These are phyloP conservation scores for zebrafish (Danio rerio) DNA, from an alignment of 2,113 vertebrate genomes.

Conservation along the genomic window DNA sequence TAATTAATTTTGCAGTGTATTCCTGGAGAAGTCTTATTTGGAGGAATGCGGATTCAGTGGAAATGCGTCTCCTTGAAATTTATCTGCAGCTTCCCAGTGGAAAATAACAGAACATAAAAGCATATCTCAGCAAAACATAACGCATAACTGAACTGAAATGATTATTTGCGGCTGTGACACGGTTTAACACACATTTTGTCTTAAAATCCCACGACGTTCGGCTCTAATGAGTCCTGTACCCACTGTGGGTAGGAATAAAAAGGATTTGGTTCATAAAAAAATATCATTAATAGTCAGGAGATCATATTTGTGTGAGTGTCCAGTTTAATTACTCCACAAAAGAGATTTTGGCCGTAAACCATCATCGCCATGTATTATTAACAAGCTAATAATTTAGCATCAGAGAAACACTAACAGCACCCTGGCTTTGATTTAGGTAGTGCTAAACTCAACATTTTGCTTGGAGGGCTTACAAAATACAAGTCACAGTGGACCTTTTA, in stretches of 20 bases:
- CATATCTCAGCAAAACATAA: neutral
- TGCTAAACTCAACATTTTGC: conserved; percentile 30
- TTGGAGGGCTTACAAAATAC: conserved; percentile 38
- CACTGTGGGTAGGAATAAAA: neutral
- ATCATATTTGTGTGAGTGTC: conserved; percentile 17
- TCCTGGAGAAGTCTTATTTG: conserved; percentile 65
- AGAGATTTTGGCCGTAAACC: conserved; percentile 3
- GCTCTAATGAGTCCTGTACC: conserved; percentile 5
- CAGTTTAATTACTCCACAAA: conserved; percentile 15
- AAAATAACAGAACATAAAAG: conserved; percentile 15
- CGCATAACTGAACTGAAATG: neutral
- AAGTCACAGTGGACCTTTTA: conserved; percentile 57
- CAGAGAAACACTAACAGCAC: conserved; percentile 16
- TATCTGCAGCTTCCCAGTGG: conserved; percentile 3
- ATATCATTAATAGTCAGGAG: neutral
- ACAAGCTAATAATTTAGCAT: conserved; percentile 10
- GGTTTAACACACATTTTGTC: conserved; percentile 12
- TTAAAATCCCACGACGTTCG: conserved; percentile 18
- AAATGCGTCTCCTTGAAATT: conserved; percentile 7
- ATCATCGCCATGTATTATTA: neutral
- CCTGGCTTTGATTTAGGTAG: conserved; percentile 38
- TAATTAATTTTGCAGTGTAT: conserved; percentile 71
- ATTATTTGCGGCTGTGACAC: neutral
- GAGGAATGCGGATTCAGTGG: conserved; percentile 56
- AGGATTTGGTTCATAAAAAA: neutral